Conservation (phyloP, 2,888 invertebrate species). For the Acrobasis suavella region DNA sequence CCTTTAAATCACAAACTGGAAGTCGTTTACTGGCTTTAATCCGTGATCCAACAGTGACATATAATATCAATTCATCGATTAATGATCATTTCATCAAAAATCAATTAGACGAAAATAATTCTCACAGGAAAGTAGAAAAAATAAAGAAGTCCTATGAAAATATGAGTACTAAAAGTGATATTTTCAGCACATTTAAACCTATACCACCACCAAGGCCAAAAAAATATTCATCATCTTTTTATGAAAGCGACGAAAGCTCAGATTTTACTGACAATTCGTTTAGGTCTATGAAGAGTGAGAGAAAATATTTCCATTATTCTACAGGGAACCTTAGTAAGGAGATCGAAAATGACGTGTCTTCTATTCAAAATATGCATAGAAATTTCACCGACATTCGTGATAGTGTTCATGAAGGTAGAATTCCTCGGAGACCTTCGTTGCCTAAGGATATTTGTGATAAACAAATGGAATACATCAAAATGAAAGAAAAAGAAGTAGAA, state of each 20-base stretch:
- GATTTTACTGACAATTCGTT: conserved; percentile 67
- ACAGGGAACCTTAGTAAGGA: conserved; percentile 74
- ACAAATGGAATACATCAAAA: conserved; percentile 85
- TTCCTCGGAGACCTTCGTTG: conserved; percentile 80
- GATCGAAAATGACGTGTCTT: conserved; percentile 73
- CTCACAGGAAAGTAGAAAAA: conserved; percentile 2
- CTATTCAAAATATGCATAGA: conserved; percentile 75
- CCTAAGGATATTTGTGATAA: conserved; percentile 85
- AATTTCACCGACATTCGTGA: conserved; percentile 59
- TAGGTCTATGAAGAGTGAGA: conserved; percentile 63
- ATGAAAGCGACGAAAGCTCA: conserved; percentile 74
- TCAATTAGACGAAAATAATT: conserved; percentile 18
- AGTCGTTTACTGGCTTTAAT: conserved; percentile 85
- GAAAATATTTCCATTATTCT: conserved; percentile 70
- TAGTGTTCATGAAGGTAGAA: conserved; percentile 39
- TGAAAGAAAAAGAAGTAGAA: conserved; percentile 86
- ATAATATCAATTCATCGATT: conserved; percentile 52
- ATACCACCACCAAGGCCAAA: conserved; percentile 69
- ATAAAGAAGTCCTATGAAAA: conserved; percentile 36
- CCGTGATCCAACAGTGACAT: conserved; percentile 74
- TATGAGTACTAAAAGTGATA: conserved; percentile 35
- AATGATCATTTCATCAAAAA: conserved; percentile 44
- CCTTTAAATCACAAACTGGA: conserved; percentile 79
- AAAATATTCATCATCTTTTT: conserved; percentile 63
- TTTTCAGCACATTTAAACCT: conserved; percentile 53